Conservation (phyloP, 2,888 invertebrate genomes). For the Nomada ferruginata region DNA sequence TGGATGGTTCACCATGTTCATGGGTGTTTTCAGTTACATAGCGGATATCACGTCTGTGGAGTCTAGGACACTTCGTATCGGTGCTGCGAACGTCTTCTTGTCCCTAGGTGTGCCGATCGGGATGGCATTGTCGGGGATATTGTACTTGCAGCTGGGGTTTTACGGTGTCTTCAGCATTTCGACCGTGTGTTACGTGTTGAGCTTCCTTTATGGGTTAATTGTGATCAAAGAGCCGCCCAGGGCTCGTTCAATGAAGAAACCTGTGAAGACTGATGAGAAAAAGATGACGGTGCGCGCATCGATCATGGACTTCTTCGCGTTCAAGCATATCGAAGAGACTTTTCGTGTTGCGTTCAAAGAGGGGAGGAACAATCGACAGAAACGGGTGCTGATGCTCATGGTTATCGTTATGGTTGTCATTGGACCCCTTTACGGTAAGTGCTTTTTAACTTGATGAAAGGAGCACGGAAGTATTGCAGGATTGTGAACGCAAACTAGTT, state of each 20-base stretch:
- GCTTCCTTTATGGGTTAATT: conserved; percentile 90
- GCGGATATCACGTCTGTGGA: conserved; percentile 94
- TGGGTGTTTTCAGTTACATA: conserved; percentile 95
- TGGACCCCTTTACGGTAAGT: conserved; percentile 93
- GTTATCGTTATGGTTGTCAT: conserved; percentile 93
- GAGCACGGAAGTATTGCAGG: not conserved
- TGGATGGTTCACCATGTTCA: conserved; percentile 95
- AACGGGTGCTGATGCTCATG: conserved; percentile 91
- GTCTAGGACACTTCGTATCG: conserved; percentile 93
- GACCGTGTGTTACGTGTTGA: conserved; percentile 89
- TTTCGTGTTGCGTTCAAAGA: conserved; percentile 92
- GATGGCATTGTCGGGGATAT: conserved; percentile 93
- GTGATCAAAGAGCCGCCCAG: conserved; percentile 88
- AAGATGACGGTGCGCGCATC: conserved; percentile 85
- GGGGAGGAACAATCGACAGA: conserved; percentile 90
- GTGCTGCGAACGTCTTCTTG: conserved; percentile 94
- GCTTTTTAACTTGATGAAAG: not conserved
- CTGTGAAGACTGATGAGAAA: conserved; percentile 74
- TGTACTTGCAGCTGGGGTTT: conserved; percentile 91
- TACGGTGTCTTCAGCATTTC: conserved; percentile 93
- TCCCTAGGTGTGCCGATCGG: conserved; percentile 95
- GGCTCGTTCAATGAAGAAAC: conserved; percentile 47
- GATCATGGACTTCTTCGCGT: conserved; percentile 90
- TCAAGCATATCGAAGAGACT: conserved; percentile 91
- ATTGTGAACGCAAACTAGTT: not conserved